Percentiles rank a stretch among this genome's conserved stretches.
Evolutionary conservation across 2,113 vertebrate genomes (phyloP).

Genomic region (Proteles cristata): DNA sequence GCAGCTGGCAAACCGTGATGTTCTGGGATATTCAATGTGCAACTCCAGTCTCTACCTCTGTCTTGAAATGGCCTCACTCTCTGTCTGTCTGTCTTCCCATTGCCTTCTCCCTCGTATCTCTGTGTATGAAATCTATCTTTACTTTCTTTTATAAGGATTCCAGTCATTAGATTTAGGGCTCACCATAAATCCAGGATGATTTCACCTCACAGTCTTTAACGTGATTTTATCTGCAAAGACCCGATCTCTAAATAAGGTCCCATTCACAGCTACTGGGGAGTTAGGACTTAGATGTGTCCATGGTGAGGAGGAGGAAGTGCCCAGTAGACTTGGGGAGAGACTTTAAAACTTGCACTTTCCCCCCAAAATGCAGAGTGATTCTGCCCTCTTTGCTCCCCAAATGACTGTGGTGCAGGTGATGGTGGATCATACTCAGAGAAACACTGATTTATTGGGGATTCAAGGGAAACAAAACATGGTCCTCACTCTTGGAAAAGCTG

Average conservation of each 20-base stretch:
- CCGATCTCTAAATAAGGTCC: conserved; percentile 4
- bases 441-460: background rate
- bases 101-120: background rate
- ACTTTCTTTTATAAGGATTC: background rate
- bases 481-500: background rate
- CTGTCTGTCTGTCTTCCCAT: background rate
- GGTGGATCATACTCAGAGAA: background rate
- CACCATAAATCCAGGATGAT: background rate
- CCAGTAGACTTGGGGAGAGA: background rate
- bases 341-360: background rate
- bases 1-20: background rate
- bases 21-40: too few species aligned
- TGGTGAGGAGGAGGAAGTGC: accelerated
- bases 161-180: background rate
- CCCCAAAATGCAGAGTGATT: background rate
- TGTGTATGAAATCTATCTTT: background rate
- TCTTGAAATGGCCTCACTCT: background rate
- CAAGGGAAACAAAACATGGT: background rate
- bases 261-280: background rate
- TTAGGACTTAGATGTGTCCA: background rate
- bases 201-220: background rate
- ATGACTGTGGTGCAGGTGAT: background rate
- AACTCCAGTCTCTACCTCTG: background rate
- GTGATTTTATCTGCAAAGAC: background rate
- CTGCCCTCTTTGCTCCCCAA: background rate